Percentiles rank a stretch among this genome's conserved stretches.
Conservation (phyloP, 2,888 invertebrate species). For the Chydorus sphaericus region DNA sequence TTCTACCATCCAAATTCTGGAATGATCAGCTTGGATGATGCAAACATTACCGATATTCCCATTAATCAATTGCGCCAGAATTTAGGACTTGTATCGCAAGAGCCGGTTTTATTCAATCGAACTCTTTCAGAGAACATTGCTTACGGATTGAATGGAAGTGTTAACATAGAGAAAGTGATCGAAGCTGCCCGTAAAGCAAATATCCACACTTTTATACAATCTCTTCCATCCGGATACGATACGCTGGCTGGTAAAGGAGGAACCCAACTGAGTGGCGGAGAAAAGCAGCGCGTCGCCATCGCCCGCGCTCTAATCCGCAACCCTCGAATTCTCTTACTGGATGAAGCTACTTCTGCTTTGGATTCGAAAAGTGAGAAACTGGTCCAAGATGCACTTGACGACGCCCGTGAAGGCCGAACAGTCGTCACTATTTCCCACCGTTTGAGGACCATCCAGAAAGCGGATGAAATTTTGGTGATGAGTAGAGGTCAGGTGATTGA, state of each 20-base stretch:
- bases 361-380: conserved; percentile 62
- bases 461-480: conserved; percentile 70
- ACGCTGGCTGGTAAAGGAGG: conserved; percentile 60
- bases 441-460: conserved; percentile 64
- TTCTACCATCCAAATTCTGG: conserved; percentile 53
- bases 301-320: conserved; percentile 38
- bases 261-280: conserved; percentile 55
- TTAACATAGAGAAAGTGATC: conserved; percentile 55
- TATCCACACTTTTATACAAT: conserved; percentile 66
- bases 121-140: conserved; percentile 81
- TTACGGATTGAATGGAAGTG: conserved; percentile 58
- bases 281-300: conserved; percentile 66
- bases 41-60: conserved; percentile 48
- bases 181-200: conserved; percentile 67
- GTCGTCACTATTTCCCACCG: conserved; percentile 78
- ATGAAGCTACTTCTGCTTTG: conserved; percentile 43
- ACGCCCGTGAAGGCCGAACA: conserved; percentile 62
- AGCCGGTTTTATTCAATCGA: conserved; percentile 76
- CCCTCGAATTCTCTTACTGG: conserved; percentile 40
- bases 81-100: conserved; percentile 80
- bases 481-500: conserved; percentile 61
- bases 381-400: conserved; percentile 72
- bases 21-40: conserved; percentile 36
- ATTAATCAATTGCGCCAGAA: conserved; percentile 51
- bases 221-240: conserved; percentile 63